Base-by-base conservation (phyloP, 64 coral and sea anemone genomes). In the Cladopsammia gracilis region DNA sequence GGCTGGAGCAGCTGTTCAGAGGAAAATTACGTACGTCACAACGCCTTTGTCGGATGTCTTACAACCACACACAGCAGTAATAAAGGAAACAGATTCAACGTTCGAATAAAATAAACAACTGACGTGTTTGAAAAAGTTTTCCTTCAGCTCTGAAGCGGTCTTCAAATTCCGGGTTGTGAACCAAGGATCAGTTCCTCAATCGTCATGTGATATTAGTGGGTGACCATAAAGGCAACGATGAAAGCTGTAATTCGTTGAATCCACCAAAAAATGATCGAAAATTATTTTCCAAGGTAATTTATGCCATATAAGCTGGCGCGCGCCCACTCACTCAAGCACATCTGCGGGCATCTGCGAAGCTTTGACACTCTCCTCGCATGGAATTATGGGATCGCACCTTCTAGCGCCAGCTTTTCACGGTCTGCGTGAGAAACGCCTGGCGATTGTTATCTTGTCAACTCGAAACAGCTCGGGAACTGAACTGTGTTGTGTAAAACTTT, bases 121-220 rank as follows among this genome's bases (percentile, higher is more conserved):
- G 7, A 34, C 34, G 34, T 34, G 4, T 50, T 19, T 48, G 58
- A 22, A 20, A 62, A 90, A 58, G 12, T 65, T 54, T 69, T 92
- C 58, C 67, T 73, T 65, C 0, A 88, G 59, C 47, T 57, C 66
- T 56, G 44, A 67, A 67, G 80, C 62, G 18, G 25, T 67, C 80
- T 65, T 67, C 48, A 77, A 77, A 76, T 8, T 24, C 76, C 74
- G 59, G 60, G 59, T 16, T 20, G 4, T 76, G 65, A 75, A 22
- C 47, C 0, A 34, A 34, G 34, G 34, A 34, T 34, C 34, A 34
- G 34, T 34, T 34, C 34, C 34, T 34, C 34, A 34, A 34, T 34
- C 34, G 34, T 34, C 34, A 34, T 34, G 34, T 70, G 67, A 3
- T 70, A 26, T 70, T 43, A 75, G 5, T 49, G 6, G 13, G 16